Evolutionary conservation across 2,888 invertebrate genomes (phyloP), one percentile per base, ranked within the genome.

Genomic region (Dromius quadrimaculatus): DNA sequence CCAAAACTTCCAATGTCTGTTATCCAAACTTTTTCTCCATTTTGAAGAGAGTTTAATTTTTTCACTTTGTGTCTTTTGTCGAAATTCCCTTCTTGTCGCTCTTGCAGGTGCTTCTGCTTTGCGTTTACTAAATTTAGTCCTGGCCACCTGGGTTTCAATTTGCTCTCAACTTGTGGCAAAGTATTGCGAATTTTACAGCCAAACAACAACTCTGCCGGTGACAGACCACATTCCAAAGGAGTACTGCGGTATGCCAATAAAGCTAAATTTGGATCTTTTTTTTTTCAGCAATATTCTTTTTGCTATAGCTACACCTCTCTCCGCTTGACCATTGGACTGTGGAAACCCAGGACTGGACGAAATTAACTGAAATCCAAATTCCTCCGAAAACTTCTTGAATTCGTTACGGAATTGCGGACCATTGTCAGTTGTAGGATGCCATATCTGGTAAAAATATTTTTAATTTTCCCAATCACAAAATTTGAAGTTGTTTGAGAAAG

Each of bases 171-270:
- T n/a, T n/a, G n/a, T n/a, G n/a, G n/a, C n/a, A n/a, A n/a, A n/a
- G n/a, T n/a, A n/a, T n/a, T n/a, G n/a, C n/a, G n/a, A 28, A 28
- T 28, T 8, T 41, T 41, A 6, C 41, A 6, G n/a, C 41, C 41
- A 41, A 6, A 41, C 41, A 41, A 41, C 15, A 41, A 9, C n/a
- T 41, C 41, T 13, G 41, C 41, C n/a, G 41, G 15, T 41, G 41
- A 41, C 3, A 41, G n/a, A 6, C 41, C 41, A 41, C 41, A 41
- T 41, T 41, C 41, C n/a, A 41, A 9, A 11, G 41, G 41, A 4
- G 41, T 41, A 41, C 5, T 11, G 3, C 41, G 3, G n/a, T 41
- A 41, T 3, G 41, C 3, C 4, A 41, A 13, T n/a, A 41, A 11
- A 3, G 11, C 41, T n/a, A 6, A 4, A 41, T 11, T 6, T 6